phyloP scores from a whole-genome alignment of 2,113 vertebrate genomes.

The Neogale vison region DNA sequence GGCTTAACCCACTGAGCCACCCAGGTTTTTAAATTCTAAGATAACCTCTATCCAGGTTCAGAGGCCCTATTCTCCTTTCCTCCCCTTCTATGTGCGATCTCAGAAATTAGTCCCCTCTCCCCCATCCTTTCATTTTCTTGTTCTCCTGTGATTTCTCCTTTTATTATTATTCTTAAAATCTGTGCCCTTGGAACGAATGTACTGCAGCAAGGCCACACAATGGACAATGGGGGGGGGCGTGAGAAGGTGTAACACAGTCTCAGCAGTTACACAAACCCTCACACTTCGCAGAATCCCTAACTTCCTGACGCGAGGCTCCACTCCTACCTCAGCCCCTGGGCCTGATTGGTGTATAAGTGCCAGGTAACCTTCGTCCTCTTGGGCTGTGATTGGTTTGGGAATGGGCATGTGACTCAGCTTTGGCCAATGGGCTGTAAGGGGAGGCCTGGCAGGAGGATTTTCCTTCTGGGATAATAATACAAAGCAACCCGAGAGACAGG shows the following conservation, averaged over 20 bases:
- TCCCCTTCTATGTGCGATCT: neutral
- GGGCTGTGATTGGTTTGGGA: neutral
- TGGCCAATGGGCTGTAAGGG: neutral
- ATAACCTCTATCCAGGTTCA: neutral
- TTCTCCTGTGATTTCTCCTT: slow-evolving; percentile 22
- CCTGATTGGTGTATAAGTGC: neutral
- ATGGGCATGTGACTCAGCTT: neutral
- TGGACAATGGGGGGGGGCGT: neutral
- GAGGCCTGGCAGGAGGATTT: neutral
- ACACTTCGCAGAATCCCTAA: neutral
- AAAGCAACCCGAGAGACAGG: neutral
- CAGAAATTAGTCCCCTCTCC: neutral
- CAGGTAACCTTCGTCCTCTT: neutral
- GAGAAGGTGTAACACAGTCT: neutral
- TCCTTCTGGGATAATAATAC: neutral
- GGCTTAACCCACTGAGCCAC: no score
- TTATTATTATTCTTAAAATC: neutral
- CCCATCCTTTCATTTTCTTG: slow-evolving; percentile 8
- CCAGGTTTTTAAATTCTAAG: neutral
- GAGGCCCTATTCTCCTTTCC: neutral
- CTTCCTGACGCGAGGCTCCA: neutral
- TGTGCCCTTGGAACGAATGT: neutral
- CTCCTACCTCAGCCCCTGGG: neutral
- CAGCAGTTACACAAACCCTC: neutral
- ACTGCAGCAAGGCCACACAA: neutral